Conservation (phyloP, 2,113 vertebrate species). For the Poecilia latipinna region DNA sequence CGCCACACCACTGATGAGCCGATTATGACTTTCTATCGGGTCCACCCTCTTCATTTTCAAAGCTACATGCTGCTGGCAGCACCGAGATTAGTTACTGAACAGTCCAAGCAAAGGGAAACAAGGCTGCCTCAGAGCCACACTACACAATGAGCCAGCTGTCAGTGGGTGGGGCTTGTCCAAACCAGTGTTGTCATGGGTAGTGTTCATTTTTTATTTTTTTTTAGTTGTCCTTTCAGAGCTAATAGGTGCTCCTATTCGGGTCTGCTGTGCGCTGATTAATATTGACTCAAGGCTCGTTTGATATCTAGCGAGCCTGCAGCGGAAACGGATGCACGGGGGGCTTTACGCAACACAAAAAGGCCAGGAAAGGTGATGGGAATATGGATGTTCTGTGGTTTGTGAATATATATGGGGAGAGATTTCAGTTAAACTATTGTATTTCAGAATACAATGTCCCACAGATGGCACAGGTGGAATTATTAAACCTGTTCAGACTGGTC, state of each 20-base stretch:
- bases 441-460: neutral
- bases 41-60: constrained; percentile 61
- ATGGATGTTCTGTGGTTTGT: constrained; percentile 17
- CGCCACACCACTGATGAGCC: constrained; percentile 29
- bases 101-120: constrained; percentile 69
- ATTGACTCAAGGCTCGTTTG: constrained; percentile 57
- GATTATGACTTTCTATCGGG: constrained; percentile 61
- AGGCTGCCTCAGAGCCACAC: constrained; percentile 67
- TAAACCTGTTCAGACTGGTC: neutral
- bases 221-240: constrained; percentile 45
- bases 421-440: constrained; percentile 4
- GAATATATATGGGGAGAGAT: neutral
- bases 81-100: constrained; percentile 81
- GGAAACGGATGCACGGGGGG: constrained; percentile 7
- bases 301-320: constrained; percentile 37
- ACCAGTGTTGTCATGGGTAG: constrained; percentile 63
- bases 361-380: constrained; percentile 19
- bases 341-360: constrained; percentile 21
- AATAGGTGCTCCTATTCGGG: constrained; percentile 42
- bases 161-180: constrained; percentile 65
- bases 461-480: neutral
- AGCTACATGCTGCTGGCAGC: constrained; percentile 66
- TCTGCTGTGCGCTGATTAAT: constrained; percentile 45
- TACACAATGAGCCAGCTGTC: constrained; percentile 79
- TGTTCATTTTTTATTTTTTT: constrained; percentile 32